Evolutionary conservation across 2,113 vertebrate species (phyloP).

Genomic region (Pterocles burchelli): DNA sequence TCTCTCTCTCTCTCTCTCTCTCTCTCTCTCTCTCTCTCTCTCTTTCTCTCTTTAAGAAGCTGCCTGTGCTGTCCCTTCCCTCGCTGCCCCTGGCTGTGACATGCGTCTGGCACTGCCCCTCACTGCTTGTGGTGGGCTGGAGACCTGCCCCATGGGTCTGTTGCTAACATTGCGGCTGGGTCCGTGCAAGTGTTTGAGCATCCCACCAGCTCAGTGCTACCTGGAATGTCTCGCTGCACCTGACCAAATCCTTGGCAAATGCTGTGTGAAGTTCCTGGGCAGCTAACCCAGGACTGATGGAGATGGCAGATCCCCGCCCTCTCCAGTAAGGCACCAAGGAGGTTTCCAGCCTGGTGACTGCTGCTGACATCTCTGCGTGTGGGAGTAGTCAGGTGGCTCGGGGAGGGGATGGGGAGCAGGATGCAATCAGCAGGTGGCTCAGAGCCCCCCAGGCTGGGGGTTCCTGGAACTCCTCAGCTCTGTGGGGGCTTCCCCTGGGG

Average conservation of each 20-base stretch:
- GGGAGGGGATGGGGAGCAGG: not conserved
- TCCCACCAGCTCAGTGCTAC: not conserved
- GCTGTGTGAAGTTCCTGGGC: fast-evolving
- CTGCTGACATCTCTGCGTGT: not conserved
- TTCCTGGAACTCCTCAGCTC: not conserved
- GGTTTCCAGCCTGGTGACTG: not conserved
- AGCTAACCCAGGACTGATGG: not conserved
- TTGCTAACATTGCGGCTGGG: fast-evolving
- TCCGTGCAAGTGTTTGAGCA: not conserved
- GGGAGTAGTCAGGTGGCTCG: not conserved
- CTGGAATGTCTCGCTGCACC: not conserved
- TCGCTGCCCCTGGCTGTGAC: not conserved
- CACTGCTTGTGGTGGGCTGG: not conserved
- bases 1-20: too few relatives aligned
- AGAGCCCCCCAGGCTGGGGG: not conserved
- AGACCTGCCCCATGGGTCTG: not conserved
- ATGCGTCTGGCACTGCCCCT: not conserved
- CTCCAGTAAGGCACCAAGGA: fast-evolving
- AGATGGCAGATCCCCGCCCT: not conserved
- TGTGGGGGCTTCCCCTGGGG: not conserved
- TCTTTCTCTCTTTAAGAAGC: too few relatives aligned
- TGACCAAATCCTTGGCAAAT: not conserved
- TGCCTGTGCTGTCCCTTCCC: not conserved
- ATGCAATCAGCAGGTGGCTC: not conserved
- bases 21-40: too few relatives aligned